phyloP scores from a whole-genome alignment of 1,140 invertebrate species.

The Zaprionus vittiger region DNA sequence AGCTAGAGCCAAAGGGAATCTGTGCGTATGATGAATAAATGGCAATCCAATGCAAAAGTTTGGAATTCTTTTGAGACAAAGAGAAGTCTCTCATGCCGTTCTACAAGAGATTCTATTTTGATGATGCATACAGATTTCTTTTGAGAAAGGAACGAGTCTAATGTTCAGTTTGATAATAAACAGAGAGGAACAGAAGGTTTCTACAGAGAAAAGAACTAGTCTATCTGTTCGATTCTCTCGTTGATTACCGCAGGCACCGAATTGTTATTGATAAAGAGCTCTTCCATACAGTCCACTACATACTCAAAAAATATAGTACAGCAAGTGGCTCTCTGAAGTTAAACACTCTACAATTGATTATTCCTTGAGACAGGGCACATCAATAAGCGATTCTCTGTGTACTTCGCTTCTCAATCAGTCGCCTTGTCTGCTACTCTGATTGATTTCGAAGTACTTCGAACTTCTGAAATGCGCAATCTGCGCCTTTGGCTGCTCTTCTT shows the following conservation, averaged over 20 bases:
- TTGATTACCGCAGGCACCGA: too few relatives aligned
- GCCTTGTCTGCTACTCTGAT: slow-evolving; percentile 19
- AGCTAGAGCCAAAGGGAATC: neutral
- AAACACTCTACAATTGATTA: neutral
- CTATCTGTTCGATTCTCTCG: too few relatives aligned
- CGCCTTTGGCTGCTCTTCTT: slow-evolving; percentile 7
- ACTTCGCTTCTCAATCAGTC: neutral
- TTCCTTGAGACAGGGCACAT: neutral
- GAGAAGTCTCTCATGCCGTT: neutral
- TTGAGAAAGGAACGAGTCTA: too few relatives aligned
- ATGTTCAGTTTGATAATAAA: too few relatives aligned
- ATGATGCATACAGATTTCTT: too few relatives aligned
- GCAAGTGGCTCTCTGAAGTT: neutral
- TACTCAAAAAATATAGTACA: neutral
- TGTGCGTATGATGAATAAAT: neutral
- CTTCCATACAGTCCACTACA: neutral
- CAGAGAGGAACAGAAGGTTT: too few relatives aligned
- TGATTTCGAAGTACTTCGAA: slow-evolving; percentile 18
- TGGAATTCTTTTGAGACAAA: neutral
- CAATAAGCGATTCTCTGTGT: slow-evolving; percentile 4
- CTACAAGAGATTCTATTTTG: too few relatives aligned
- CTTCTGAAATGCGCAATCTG: slow-evolving; percentile 16
- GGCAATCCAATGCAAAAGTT: neutral
- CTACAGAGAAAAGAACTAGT: too few relatives aligned
- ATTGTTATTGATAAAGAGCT: too few relatives aligned